Conservation (phyloP, 1,140 invertebrate genomes). For the Atta texana region DNA sequence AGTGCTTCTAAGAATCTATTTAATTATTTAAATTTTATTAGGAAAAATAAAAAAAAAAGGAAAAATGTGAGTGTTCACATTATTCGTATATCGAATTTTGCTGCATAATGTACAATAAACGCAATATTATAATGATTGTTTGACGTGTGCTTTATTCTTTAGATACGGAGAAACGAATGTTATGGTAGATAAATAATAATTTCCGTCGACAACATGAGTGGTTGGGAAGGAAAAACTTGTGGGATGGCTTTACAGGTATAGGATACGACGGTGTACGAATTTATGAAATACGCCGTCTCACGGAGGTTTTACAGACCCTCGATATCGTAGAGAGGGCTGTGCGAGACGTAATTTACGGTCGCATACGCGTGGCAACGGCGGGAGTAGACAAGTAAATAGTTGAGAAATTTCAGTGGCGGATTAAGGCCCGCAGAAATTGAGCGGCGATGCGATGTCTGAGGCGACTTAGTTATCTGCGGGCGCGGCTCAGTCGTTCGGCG, state of each 20-base stretch:
- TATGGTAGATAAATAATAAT: conserved; percentile 31
- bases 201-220: conserved; percentile 36
- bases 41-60: not conserved
- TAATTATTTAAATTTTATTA: not conserved
- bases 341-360: conserved; percentile 57
- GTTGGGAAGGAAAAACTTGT: not conserved
- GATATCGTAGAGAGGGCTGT: conserved; percentile 34
- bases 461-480: conserved; percentile 50
- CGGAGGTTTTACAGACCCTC: conserved; percentile 41
- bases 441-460: conserved; percentile 51
- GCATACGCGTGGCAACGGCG: not conserved
- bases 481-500: conserved; percentile 61
- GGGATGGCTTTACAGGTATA: not conserved
- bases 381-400: conserved; percentile 27
- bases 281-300: conserved; percentile 49
- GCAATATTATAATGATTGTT: conserved; percentile 14
- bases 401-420: conserved; percentile 61
- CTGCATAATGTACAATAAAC: not conserved
- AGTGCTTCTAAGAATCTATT: not conserved
- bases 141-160: not conserved
- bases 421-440: conserved; percentile 61
- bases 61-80: not conserved
- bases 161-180: not conserved
- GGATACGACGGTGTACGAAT: conserved; percentile 35
- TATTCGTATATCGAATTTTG: not conserved